Evolutionary conservation across 64 coral and sea anemone species (phyloP), one percentile per base, ranked within the genome.

Genomic region (Exaiptasia diaphana): DNA sequence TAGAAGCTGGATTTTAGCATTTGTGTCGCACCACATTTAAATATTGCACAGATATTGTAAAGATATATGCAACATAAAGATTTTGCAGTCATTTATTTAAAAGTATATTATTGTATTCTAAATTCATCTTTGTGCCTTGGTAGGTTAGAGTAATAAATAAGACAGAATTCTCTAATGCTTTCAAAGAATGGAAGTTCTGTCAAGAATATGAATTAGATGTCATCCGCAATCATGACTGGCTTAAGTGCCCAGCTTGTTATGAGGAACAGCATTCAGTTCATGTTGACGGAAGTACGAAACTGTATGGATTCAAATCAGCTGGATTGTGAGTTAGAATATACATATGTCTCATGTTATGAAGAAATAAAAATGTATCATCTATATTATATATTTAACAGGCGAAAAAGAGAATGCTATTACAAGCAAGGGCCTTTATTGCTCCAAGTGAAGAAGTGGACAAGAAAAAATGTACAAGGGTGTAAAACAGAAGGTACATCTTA

Each of bases 271-370:
- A 91, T 57, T 91, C 89, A 37, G 45, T 77, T 32, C 89, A 91
- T 68, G 61, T 91, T 30, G 89, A 91, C 79, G 89, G 89, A 5
- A 91, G 85, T 45, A 91, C 85, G 89, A 91, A 91, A 33, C 56
- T 91, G 5, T 91, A 91, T 52, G 11, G 89, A 18, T 91, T 85
- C 53, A 57, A 84, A 38, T 52, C 35, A 38, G 71, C 89, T 57
- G 89, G 89, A 63, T 67, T 18, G 89, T 78, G 80, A 73, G 73
- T 87, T n/a, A n/a, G n/a, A n/a, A n/a, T n/a, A n/a, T n/a, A n/a
- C n/a, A n/a, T n/a, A n/a, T n/a, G n/a, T n/a, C n/a, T n/a, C n/a
- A n/a, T n/a, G n/a, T n/a, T n/a, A n/a, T n/a, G n/a, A n/a, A n/a
- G n/a, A n/a, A n/a, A n/a, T n/a, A n/a, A n/a, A n/a, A n/a, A n/a